Evolutionary conservation across 2,113 vertebrate genomes (phyloP).

Genomic region (Notarius lentiginosus): DNA sequence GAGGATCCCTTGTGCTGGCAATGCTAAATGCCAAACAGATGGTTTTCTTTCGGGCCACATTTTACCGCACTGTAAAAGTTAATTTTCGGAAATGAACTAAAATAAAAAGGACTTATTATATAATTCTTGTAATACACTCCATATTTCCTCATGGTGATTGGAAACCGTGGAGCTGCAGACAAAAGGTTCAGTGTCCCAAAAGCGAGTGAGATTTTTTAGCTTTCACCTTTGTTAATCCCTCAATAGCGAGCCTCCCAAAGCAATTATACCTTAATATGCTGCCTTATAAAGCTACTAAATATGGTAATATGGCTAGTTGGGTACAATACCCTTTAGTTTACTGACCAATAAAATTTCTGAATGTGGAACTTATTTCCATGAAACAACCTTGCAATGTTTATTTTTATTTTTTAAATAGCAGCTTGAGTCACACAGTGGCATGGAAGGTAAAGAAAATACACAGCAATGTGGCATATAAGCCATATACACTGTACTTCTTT

Average conservation of each 20-base stretch:
- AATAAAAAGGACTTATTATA: conserved; percentile 70
- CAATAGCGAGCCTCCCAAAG: conserved; percentile 53
- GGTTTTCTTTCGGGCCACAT: conserved; percentile 66
- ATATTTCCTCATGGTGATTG: conserved; percentile 62
- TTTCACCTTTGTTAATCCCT: conserved; percentile 61
- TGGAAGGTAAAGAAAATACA: conserved; percentile 41
- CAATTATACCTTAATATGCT: conserved; percentile 70
- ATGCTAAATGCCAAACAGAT: conserved; percentile 72
- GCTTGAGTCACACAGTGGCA: conserved; percentile 57
- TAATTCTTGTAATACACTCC: conserved; percentile 63
- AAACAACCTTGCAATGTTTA: conserved; percentile 66
- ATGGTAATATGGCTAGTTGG: conserved; percentile 64
- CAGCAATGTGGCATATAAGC: neutral
- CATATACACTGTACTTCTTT: neutral
- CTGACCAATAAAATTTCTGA: conserved; percentile 66
- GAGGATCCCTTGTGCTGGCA: conserved; percentile 63
- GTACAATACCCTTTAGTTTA: conserved; percentile 72
- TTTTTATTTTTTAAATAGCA: conserved; percentile 19
- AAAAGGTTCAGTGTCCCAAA: conserved; percentile 64
- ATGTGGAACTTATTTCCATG: conserved; percentile 70
- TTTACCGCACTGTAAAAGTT: conserved; percentile 71
- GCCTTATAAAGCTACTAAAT: conserved; percentile 73
- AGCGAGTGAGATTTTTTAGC: conserved; percentile 46
- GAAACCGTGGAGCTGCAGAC: conserved; percentile 59
- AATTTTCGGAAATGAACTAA: conserved; percentile 68